Conservation (phyloP, 30 jellyfish, hydroid and myxozoan genomes). For the Hydractinia echinata region DNA sequence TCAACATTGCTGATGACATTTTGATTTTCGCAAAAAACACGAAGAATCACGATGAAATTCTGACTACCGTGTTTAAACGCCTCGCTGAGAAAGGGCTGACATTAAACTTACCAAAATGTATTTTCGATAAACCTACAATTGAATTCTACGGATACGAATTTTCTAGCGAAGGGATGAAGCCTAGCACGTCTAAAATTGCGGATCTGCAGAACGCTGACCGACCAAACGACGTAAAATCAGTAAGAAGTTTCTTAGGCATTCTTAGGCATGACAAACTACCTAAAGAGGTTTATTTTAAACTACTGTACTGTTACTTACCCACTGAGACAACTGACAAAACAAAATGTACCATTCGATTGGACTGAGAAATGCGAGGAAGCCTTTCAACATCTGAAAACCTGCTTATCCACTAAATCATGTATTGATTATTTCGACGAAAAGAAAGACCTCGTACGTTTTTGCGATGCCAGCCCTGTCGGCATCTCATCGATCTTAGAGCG, state of each 20-base stretch:
- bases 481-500: background rate
- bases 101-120: background rate
- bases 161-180: background rate
- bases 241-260: no score
- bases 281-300: no score
- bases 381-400: background rate
- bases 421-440: background rate
- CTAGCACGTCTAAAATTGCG: no score
- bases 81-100: background rate
- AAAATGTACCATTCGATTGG: no score
- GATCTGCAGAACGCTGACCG: no score
- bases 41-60: background rate
- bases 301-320: no score
- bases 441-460: background rate
- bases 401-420: background rate
- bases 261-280: no score
- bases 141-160: background rate
- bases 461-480: conserved; percentile 1
- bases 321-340: no score
- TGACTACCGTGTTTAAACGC: background rate
- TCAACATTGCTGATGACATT: background rate
- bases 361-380: no score
- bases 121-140: background rate
- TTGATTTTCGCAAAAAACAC: background rate
- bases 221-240: no score